Base-by-base conservation (phyloP, 2,113 vertebrate genomes). In the Psophia crepitans region DNA sequence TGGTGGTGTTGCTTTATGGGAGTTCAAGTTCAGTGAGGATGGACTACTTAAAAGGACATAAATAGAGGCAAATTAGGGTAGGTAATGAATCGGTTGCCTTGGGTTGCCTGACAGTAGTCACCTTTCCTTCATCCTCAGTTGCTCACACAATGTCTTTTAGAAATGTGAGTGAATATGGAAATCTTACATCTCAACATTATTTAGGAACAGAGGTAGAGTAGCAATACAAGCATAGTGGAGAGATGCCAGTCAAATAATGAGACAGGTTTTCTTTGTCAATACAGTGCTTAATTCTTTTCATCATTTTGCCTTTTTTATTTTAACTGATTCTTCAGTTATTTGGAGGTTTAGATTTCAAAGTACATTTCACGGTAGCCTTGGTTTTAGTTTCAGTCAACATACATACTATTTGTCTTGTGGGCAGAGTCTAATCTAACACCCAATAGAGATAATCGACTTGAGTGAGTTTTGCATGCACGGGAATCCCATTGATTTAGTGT, bases 1-100 rank as follows among this genome's bases (percentile, higher is more conserved):
- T 97, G 96, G 97, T 97, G 80, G 63, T 97, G 91, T 96, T 97
- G 96, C 89, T 92, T 97, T 97, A 51, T 90, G 63, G 89, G 91
- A 97, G n/a, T 63, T 85, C 18, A 89, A 63, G 33, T 93, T 94
- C 80, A 70, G 10, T 71, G 64, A 66, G 53, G 56, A n/a, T 56
- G 37, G 43, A 58, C 79, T 68, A 49, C 66, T 43, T 66, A 65
- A 76, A 82, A 63, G 63, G 53, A 57, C 49, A n/a, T 41, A 71
- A 85, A 35, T 6, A 49, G 46, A 61, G 37, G 37, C 39, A 80
- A 87, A 84, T 1, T 51, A 37, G 11, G 46, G 22, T 88, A 78
- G 58, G 32, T 83, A 77, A 61, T 53, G 44, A 63, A 74, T 60
- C 28, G n/a, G 17, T 60, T 89, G 51, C 39, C n/a, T 69, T 84